phyloP scores from a whole-genome alignment of 2,797 vertebrate genomes.

The Acipenser ruthenus region DNA sequence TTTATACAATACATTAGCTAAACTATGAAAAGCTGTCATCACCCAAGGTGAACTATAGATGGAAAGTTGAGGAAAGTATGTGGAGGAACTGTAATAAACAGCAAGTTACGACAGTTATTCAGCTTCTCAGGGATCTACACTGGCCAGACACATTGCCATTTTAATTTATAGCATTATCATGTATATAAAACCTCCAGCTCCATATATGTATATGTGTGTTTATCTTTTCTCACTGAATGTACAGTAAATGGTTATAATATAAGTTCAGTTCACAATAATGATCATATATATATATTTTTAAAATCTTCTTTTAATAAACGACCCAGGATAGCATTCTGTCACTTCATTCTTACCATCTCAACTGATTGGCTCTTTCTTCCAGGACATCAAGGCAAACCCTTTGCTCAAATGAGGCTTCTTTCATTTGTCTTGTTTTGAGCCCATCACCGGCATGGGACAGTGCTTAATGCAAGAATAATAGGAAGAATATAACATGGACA shows the following conservation, averaged over 20 bases:
- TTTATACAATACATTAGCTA: no score
- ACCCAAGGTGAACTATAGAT: no score
- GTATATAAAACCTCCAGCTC: no score
- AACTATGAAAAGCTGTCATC: no score
- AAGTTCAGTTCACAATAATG: not conserved
- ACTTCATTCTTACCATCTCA: conserved; percentile 58
- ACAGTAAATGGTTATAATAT: no score
- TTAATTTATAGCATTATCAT: not conserved
- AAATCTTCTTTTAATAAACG: not conserved
- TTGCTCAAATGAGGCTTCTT: conserved; percentile 70
- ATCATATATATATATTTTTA: not conserved
- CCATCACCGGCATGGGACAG: conserved; percentile 41
- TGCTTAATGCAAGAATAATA: conserved; percentile 32
- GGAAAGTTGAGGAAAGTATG: not conserved
- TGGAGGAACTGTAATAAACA: not conserved
- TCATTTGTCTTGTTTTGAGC: conserved; percentile 61
- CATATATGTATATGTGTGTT: no score
- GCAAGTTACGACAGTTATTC: not conserved
- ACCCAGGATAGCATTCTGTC: not conserved
- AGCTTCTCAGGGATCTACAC: not conserved
- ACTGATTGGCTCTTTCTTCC: conserved; percentile 59
- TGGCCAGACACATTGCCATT: not conserved
- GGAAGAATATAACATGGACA: conserved; percentile 15
- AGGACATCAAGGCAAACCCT: conserved; percentile 56
- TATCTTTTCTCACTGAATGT: no score